Conservation (phyloP, 2,113 vertebrate genomes). For the Ibidorhyncha struthersii region DNA sequence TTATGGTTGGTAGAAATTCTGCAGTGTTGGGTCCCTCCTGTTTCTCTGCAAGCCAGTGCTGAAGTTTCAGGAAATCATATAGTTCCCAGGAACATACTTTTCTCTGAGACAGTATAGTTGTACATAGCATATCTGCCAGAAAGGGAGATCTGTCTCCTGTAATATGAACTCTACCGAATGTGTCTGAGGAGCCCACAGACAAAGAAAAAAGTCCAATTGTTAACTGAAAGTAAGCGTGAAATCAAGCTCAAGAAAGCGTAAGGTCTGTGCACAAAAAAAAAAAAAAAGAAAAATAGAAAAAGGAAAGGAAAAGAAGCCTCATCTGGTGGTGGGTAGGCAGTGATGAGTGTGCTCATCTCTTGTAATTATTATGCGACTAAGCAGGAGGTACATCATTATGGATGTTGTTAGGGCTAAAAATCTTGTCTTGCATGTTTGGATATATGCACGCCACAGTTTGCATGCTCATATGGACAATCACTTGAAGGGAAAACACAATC, state of each 20-base stretch:
- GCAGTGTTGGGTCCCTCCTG: neutral
- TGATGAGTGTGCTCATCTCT: neutral
- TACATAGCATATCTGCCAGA: neutral
- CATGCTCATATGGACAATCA: slow-evolving; percentile 35
- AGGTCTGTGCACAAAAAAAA: neutral
- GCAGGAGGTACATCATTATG: neutral
- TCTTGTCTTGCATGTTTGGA: slow-evolving; percentile 9
- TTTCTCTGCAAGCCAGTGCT: neutral
- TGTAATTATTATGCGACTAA: neutral
- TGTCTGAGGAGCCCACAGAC: neutral
- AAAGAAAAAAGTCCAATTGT: neutral
- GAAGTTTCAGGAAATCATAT: neutral
- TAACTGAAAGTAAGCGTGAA: neutral
- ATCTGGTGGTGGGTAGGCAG: neutral
- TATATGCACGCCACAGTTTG: slow-evolving; percentile 24
- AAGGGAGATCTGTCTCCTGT: neutral
- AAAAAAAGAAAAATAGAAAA: neutral
- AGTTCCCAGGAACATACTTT: neutral
- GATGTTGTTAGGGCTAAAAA: neutral
- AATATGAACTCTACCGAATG: neutral
- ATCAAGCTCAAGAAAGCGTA: neutral
- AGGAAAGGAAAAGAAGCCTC: neutral
- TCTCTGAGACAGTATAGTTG: neutral
- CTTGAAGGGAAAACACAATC: slow-evolving; percentile 56
- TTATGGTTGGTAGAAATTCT: neutral